Evolutionary conservation across 2,888 invertebrate genomes (phyloP).

Genomic region (Oegoconia quadripuncta): DNA sequence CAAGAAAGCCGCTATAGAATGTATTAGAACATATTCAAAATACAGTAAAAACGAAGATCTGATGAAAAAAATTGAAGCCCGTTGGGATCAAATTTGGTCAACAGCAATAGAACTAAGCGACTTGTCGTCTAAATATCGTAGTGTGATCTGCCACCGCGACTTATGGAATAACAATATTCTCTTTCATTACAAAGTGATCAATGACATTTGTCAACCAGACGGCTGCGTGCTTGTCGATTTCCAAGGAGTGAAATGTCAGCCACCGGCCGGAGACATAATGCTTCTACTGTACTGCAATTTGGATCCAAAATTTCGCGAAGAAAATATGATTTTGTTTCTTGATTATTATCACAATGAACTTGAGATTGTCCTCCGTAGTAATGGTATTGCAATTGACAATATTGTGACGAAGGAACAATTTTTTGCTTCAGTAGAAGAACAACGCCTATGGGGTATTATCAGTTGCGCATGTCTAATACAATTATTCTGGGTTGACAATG

Average conservation of each 20-base stretch:
- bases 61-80: slow-evolving; percentile 37
- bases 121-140: slow-evolving; percentile 50
- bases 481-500: slow-evolving; percentile 73
- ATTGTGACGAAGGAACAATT: slow-evolving; percentile 64
- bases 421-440: slow-evolving; percentile 61
- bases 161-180: slow-evolving; percentile 82
- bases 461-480: slow-evolving; percentile 75
- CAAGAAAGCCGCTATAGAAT: slow-evolving; percentile 52
- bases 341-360: slow-evolving; percentile 78
- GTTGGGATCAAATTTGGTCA: slow-evolving; percentile 51
- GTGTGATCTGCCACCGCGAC: slow-evolving; percentile 80
- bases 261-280: slow-evolving; percentile 82
- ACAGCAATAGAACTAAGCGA: slow-evolving; percentile 41
- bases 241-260: slow-evolving; percentile 82
- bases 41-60: slow-evolving; percentile 32
- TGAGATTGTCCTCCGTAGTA: slow-evolving; percentile 47
- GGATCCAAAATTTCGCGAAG: slow-evolving; percentile 62
- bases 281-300: slow-evolving; percentile 76
- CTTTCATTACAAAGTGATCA: slow-evolving; percentile 59
- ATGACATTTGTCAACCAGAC: slow-evolving; percentile 51
- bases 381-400: slow-evolving; percentile 52
- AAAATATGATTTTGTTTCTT: slow-evolving; percentile 69
- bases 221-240: slow-evolving; percentile 84
- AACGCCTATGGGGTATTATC: slow-evolving; percentile 75
- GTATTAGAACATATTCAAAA: slow-evolving; percentile 49